A percentile compares a stretch with the other conserved stretches of the same genome.
Conservation (phyloP, 1,140 invertebrate species). For the Drosophila melanogaster region Release_6_plus_ISO1_MT NT_037436.4:1626501-1627000, state of each 20-base stretch:
- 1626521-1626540: slow-evolving; percentile 24
- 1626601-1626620: slow-evolving; percentile 28
- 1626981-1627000: slow-evolving; percentile 61
- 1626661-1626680: slow-evolving; percentile 77
- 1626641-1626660: slow-evolving; percentile 71
- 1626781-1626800: slow-evolving; percentile 82
- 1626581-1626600: slow-evolving; percentile 32
- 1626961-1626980: slow-evolving; percentile 13
- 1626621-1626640: slow-evolving; percentile 34
- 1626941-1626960: slow-evolving; percentile 6
- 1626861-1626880: slow-evolving; percentile 69
- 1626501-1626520: background rate
- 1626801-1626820: slow-evolving; percentile 71
- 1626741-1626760: slow-evolving; percentile 43
- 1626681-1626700: slow-evolving; percentile 65
- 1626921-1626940: slow-evolving; percentile 6
- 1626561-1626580: background rate
- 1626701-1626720: slow-evolving; percentile 53
- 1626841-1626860: slow-evolving; percentile 72
- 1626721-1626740: slow-evolving; percentile 66
- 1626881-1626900: slow-evolving; percentile 74
- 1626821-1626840: slow-evolving; percentile 50
- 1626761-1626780: slow-evolving; percentile 73
- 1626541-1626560: slow-evolving; percentile 33
- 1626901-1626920: slow-evolving; percentile 34